These are phyloP conservation scores for Phaenicophaeus curvirostris DNA, from an alignment of 2,797 vertebrate species.

Conservation along the genomic window DNA sequence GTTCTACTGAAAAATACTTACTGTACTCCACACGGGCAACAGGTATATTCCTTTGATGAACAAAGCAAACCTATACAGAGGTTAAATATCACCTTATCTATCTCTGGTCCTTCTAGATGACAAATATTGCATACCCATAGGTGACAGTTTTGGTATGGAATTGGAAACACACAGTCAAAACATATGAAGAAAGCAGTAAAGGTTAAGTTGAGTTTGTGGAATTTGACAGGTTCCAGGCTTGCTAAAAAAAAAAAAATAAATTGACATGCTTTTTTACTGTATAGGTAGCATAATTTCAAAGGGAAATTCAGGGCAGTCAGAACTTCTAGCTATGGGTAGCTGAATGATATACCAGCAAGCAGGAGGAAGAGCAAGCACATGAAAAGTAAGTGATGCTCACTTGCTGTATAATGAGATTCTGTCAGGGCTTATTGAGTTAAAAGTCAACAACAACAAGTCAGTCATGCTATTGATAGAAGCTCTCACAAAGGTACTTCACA, in stretches of 20 bases:
- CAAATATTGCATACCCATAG: background rate
- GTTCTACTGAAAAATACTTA: conserved; percentile 10
- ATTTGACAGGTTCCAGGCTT: background rate
- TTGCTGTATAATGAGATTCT: conserved; percentile 20
- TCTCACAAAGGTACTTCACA: conserved; percentile 66
- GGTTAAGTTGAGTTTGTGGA: background rate
- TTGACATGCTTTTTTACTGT: background rate
- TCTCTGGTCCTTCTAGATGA: background rate
- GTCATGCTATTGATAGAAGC: conserved; percentile 64
- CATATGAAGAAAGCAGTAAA: background rate
- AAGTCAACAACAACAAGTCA: conserved; percentile 69
- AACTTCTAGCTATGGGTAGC: background rate
- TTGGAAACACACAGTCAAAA: background rate
- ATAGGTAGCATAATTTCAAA: background rate
- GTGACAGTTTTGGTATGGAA: background rate
- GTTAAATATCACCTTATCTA: background rate
- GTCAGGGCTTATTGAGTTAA: conserved; percentile 52
- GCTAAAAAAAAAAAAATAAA: background rate
- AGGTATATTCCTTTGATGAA: background rate
- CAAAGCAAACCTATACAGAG: background rate
- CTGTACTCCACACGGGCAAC: background rate
- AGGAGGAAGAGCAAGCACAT: background rate
- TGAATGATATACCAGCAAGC: background rate
- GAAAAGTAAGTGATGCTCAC: conserved; percentile 52
- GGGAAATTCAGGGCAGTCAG: background rate